Conservation (phyloP, 2,797 vertebrate species). For the Champsocephalus gunnari region DNA sequence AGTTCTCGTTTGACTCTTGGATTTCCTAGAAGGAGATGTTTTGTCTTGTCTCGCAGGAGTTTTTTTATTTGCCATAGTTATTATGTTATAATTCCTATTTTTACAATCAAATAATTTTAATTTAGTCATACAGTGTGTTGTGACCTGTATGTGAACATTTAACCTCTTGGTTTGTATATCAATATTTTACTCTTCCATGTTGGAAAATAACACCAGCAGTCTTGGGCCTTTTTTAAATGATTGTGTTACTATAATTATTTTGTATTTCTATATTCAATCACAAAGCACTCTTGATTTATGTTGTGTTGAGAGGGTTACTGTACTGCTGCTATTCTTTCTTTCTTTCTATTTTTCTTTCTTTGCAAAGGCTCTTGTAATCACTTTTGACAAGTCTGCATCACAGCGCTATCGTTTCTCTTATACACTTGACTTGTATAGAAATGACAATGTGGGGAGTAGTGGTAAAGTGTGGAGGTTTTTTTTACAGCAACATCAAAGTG, state of each 20-base stretch:
- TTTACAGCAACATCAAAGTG: neutral
- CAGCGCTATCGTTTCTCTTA: constrained; percentile 39
- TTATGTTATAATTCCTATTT: neutral
- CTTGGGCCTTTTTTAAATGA: constrained; percentile 19
- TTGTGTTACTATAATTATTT: neutral
- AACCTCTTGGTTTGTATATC: constrained; percentile 27
- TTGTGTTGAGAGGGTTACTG: constrained; percentile 1
- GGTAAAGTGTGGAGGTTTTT: neutral
- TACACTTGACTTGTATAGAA: constrained; percentile 25
- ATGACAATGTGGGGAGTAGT: neutral
- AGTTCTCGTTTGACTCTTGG: constrained; percentile 34
- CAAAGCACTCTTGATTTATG: constrained; percentile 31
- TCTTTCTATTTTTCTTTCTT: constrained; percentile 32
- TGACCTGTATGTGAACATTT: constrained; percentile 10
- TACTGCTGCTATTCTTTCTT: neutral
- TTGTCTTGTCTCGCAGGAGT: constrained; percentile 16
- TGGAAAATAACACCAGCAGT: constrained; percentile 57
- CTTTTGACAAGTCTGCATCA: constrained; percentile 62
- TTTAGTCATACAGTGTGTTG: neutral
- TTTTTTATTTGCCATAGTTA: neutral
- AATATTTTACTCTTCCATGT: constrained; percentile 51
- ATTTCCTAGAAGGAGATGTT: constrained; percentile 11
- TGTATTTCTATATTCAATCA: constrained; percentile 39
- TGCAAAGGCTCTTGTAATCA: constrained; percentile 56
- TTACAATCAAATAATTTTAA: constrained; percentile 6